These are phyloP conservation scores for Cecidostiba fungosa DNA, from an alignment of 2,888 invertebrate species.

Conservation along the genomic window DNA sequence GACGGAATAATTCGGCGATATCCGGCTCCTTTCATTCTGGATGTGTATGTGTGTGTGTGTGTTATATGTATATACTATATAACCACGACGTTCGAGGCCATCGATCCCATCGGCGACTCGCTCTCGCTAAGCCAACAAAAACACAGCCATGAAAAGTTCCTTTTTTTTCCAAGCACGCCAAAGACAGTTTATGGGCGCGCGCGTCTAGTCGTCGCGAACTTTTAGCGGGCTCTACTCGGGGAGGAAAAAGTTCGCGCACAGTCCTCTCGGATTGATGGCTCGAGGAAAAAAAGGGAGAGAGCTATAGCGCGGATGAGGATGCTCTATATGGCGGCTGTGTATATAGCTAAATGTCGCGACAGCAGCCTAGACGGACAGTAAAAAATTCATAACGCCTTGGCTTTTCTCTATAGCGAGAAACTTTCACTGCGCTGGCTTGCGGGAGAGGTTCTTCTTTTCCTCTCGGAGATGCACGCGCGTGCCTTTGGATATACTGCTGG, in stretches of 20 bases:
- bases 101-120: background rate
- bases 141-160: constrained; percentile 56
- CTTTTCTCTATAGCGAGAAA: constrained; percentile 48
- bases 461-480: background rate
- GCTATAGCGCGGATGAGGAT: background rate
- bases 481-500: too few species aligned
- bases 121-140: constrained; percentile 35
- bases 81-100: background rate
- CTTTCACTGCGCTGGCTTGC: constrained; percentile 35
- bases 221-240: too few species aligned
- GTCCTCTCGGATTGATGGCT: constrained; percentile 59
- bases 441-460: background rate
- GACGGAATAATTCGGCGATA: constrained; percentile 55
- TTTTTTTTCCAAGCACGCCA: constrained; percentile 24
- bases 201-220: constrained; percentile 40
- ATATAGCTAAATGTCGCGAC: constrained; percentile 42
- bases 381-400: constrained; percentile 57
- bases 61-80: background rate
- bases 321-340: background rate
- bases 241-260: constrained; percentile 35
- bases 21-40: constrained; percentile 17
- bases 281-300: constrained; percentile 13
- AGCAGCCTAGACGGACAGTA: constrained; percentile 41
- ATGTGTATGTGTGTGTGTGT: too few species aligned
- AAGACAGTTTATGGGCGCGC: constrained; percentile 36